A percentile compares a stretch with the other conserved stretches of the same genome.
Evolutionary conservation across 2,888 invertebrate species (phyloP).

Genomic region (Ennomos quercinarius): DNA sequence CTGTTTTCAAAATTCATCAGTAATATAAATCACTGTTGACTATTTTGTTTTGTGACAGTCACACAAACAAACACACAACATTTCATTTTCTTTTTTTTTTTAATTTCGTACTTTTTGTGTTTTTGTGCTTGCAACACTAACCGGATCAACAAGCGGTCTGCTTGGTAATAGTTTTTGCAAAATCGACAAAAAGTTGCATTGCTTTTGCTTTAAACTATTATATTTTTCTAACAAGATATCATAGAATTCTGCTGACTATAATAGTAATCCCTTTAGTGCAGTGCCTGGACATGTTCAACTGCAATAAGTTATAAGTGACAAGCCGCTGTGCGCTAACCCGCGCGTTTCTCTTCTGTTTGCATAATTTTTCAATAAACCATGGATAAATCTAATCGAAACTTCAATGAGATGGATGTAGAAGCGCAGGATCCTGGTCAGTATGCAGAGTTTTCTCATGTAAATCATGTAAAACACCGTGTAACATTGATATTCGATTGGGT

Average conservation of each 20-base stretch:
- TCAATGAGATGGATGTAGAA: constrained; percentile 52
- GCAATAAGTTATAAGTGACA: constrained; percentile 63
- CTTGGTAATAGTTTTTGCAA: constrained; percentile 46
- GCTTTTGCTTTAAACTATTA: constrained; percentile 8
- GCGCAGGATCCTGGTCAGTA: constrained; percentile 58
- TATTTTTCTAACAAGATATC: not conserved
- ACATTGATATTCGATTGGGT: constrained; percentile 52
- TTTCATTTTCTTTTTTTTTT: too few relatives aligned
- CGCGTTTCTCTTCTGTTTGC: constrained; percentile 61
- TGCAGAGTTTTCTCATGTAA: constrained; percentile 37
- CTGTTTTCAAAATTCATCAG: too few relatives aligned
- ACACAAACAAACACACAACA: too few relatives aligned
- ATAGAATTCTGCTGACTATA: not conserved
- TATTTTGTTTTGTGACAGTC: too few relatives aligned
- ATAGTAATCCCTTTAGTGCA: constrained; percentile 22
- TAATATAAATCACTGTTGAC: too few relatives aligned
- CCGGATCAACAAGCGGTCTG: constrained; percentile 78
- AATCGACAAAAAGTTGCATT: constrained; percentile 39
- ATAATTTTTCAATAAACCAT: constrained; percentile 50
- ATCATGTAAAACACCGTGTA: constrained; percentile 31
- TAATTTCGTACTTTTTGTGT: not conserved
- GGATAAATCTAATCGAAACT: constrained; percentile 60
- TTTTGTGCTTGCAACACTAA: constrained; percentile 57
- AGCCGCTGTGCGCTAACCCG: constrained; percentile 70
- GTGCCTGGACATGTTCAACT: constrained; percentile 56